phyloP scores from a whole-genome alignment of 2,888 invertebrate genomes.

The Stenodema calcarata region DNA sequence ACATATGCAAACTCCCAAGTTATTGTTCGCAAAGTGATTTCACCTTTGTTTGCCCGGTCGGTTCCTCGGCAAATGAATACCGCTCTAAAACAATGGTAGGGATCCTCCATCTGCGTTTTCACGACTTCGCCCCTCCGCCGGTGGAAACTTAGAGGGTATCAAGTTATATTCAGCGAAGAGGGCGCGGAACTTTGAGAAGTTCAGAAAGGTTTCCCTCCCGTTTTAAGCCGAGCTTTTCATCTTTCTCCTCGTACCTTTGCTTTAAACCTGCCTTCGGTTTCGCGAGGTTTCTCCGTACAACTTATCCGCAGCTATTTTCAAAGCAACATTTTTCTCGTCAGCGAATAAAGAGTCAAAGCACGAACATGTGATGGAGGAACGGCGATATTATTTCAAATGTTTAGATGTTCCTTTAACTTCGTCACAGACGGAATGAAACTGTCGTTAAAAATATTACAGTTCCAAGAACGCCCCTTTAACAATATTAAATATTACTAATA shows the following conservation, averaged over 20 bases:
- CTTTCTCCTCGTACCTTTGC: not conserved
- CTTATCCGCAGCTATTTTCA: no score
- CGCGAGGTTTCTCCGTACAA: not conserved
- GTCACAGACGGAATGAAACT: no score
- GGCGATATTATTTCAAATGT: no score
- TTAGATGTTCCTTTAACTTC: no score
- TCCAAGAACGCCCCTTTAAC: no score
- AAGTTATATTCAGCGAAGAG: not conserved
- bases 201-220: not conserved
- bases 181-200: not conserved
- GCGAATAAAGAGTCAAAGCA: no score
- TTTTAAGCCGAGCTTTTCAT: not conserved
- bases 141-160: not conserved
- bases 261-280: not conserved
- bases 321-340: no score
- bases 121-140: not conserved
- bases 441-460: no score
- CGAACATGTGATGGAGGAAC: no score
- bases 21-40: constrained; percentile 14
- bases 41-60: not conserved
- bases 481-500: no score
- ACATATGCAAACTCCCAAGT: not conserved
- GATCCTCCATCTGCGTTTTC: not conserved
- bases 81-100: not conserved
- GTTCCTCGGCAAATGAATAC: constrained; percentile 1